phyloP scores from a whole-genome alignment of 2,888 invertebrate genomes.

The Xanthorhoe designata region DNA sequence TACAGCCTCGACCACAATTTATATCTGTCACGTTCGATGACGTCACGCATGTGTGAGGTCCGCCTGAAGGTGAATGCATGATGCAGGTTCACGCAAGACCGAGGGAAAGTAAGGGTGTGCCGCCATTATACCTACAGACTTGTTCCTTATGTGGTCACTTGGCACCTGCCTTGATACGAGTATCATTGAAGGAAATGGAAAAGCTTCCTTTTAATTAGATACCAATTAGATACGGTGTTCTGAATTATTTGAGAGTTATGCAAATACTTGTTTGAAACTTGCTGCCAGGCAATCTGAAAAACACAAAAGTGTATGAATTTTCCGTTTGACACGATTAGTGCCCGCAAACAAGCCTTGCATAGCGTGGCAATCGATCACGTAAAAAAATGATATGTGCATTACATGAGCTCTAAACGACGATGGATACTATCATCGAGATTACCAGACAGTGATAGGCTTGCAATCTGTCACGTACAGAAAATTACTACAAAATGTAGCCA shows the following conservation, averaged over 20 bases:
- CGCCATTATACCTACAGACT: constrained; percentile 38
- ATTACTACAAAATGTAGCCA: too few species aligned
- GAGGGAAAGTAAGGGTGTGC: constrained; percentile 53
- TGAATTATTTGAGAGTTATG: not conserved
- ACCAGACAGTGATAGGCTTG: not conserved
- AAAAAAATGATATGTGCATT: not conserved
- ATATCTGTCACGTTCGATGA: constrained; percentile 25
- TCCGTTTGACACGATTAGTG: too few species aligned
- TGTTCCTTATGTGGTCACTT: constrained; percentile 33
- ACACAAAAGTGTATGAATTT: too few species aligned
- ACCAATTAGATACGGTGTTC: constrained; percentile 1
- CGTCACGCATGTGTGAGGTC: constrained; percentile 40
- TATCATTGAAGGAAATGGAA: constrained; percentile 27
- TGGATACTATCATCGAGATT: not conserved
- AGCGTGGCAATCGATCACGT: too few species aligned
- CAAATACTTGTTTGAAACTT: too few species aligned
- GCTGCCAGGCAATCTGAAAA: too few species aligned
- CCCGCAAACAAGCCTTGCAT: too few species aligned
- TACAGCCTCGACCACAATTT: constrained; percentile 16
- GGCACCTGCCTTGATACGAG: constrained; percentile 24
- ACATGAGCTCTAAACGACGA: not conserved
- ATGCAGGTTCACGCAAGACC: constrained; percentile 40
- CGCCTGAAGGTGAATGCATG: constrained; percentile 28
- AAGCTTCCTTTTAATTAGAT: constrained; percentile 24
- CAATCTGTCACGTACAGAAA: too few species aligned